Conservation (phyloP, 2,888 invertebrate genomes). For the Fragum whitleyi region DNA sequence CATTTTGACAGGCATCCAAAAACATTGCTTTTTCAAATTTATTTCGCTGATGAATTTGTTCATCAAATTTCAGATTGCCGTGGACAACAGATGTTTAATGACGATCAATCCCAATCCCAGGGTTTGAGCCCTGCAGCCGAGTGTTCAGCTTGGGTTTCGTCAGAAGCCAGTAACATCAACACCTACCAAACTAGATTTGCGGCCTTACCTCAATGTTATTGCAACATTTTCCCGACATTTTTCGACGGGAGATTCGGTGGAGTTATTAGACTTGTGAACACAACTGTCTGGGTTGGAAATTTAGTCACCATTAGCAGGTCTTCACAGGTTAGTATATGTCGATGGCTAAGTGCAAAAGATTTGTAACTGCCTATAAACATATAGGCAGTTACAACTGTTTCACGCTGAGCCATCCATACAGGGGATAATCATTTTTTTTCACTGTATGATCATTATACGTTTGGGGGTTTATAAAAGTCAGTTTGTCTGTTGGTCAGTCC, state of each 20-base stretch:
- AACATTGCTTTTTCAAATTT: too few relatives aligned
- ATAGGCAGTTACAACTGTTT: too few relatives aligned
- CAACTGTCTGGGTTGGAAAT: not conserved
- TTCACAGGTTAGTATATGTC: constrained; percentile 3
- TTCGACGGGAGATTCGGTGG: not conserved
- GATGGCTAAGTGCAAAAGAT: too few relatives aligned
- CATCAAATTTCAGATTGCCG: constrained; percentile 15
- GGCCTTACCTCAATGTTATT: not conserved
- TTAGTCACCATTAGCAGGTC: not conserved
- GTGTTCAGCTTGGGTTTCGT: not conserved
- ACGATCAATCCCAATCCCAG: not conserved
- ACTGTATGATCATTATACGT: too few relatives aligned
- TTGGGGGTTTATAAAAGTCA: too few relatives aligned
- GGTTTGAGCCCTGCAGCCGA: not conserved
- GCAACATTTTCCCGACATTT: not conserved
- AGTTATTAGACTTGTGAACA: not conserved
- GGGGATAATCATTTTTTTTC: too few relatives aligned
- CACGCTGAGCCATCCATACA: too few relatives aligned
- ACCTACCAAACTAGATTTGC: not conserved
- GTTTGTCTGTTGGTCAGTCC: too few relatives aligned
- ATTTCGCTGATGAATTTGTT: too few relatives aligned
- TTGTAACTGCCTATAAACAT: too few relatives aligned
- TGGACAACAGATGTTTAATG: constrained; percentile 2
- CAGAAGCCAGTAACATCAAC: not conserved
- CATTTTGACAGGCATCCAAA: too few relatives aligned